Base-by-base conservation (phyloP, 2,888 invertebrate genomes). In the Leucophora obtusa region DNA sequence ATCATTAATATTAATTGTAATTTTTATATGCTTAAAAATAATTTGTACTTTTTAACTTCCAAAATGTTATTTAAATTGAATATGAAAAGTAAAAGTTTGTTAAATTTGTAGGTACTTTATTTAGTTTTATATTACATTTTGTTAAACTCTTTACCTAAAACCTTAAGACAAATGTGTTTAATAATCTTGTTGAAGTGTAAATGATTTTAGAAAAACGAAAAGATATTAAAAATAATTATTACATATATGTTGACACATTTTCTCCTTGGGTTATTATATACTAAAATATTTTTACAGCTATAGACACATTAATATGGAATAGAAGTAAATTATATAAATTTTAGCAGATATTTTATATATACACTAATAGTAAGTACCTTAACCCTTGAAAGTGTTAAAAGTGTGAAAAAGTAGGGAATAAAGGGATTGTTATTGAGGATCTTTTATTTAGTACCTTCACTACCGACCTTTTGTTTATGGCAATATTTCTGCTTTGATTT, bases 101-200 rank as follows among this genome's bases (percentile, higher is more conserved):
- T 9, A 38, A 14, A 11, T 38, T 14, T 38, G 38, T 35, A 6
- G 1, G 1, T 9, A 11, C 10, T 14, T 38, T 38, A 1, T 11
- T 14, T 38, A 38, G 38, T 38, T 14, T 6, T 1, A 7, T 1
- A 38, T 38, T 11, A 38, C 11, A 3, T 38, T 14, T 9, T 38
- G 38, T 38, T 38, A 11, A 38, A 14, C 14, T 11, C 38, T 38
- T 38, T 28, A 38, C 10, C 38, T 9, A 11, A 38, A 38, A 38
- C 38, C 14, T 38, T 38, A 58, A 65, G 47, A 73, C 69, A 65
- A 79, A 69, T 79, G 28, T 60, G 33, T 54, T 35, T 33, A 74
- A 74, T 59, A 66, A 70, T 60, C 15, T 35, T 74, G 70, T 70
- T 74, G 74, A 79, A 74, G 79, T 79, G 79, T 74, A 66, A 79